Evolutionary conservation across 1,140 invertebrate species (phyloP).

Genomic region (Eumeta japonica): DNA sequence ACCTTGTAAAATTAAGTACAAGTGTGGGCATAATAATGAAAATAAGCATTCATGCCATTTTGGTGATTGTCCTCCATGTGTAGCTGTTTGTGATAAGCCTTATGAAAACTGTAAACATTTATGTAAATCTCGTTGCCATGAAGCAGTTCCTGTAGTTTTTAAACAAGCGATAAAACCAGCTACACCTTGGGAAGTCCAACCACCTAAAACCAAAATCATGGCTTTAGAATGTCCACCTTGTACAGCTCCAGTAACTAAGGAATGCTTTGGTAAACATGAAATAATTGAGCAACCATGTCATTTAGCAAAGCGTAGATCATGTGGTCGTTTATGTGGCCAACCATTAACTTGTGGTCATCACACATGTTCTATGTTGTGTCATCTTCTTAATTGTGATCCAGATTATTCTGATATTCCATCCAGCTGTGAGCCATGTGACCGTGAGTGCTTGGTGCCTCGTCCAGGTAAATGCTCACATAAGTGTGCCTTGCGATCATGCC

Average conservation of each 20-base stretch:
- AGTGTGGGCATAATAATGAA: slow-evolving; percentile 74
- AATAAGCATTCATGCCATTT: slow-evolving; percentile 84
- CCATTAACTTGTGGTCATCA: slow-evolving; percentile 77
- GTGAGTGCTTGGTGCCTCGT: slow-evolving; percentile 66
- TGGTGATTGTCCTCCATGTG: slow-evolving; percentile 82
- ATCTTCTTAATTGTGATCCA: slow-evolving; percentile 57
- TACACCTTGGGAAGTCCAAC: slow-evolving; percentile 77
- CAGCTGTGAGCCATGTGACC: slow-evolving; percentile 71
- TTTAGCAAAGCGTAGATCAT: slow-evolving; percentile 68
- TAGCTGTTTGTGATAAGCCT: slow-evolving; percentile 64
- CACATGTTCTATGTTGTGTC: slow-evolving; percentile 71
- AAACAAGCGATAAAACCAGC: slow-evolving; percentile 62
- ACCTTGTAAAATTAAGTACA: slow-evolving; percentile 63
- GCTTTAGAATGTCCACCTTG: slow-evolving; percentile 71
- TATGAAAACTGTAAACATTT: slow-evolving; percentile 71
- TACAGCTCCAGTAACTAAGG: slow-evolving; percentile 67
- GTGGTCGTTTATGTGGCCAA: slow-evolving; percentile 71
- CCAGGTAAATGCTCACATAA: slow-evolving; percentile 76
- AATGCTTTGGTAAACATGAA: slow-evolving; percentile 84
- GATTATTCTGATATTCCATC: slow-evolving; percentile 45
- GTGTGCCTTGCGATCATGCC: slow-evolving; percentile 71
- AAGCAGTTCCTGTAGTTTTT: slow-evolving; percentile 70
- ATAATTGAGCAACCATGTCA: slow-evolving; percentile 73
- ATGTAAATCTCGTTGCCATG: slow-evolving; percentile 78
- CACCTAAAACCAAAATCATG: slow-evolving; percentile 63